Base-by-base conservation (phyloP, 2,113 vertebrate genomes). In the Phoxinus phoxinus region DNA sequence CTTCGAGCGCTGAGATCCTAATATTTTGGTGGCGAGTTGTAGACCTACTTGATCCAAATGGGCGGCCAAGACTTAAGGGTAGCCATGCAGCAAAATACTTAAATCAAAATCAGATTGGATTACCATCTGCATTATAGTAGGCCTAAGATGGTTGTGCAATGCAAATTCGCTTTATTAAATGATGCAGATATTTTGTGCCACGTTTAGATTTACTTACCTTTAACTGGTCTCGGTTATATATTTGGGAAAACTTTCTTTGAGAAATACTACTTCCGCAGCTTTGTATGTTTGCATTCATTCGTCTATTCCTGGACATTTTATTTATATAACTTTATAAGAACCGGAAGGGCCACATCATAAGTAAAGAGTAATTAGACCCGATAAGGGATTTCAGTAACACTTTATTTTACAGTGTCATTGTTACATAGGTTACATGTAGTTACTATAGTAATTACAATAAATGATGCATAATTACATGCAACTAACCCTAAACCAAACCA, bases 321-420 rank as follows among this genome's bases (percentile, higher is more conserved):
- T 35, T 30, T 69, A 71, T 71, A 10, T 76, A 30, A 21, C 19
- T 56, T 56, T 56, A 15, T 75, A 56, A 53, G 25, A 85, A 77
- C 37, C 25, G 61, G 41, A 87, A 81, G 84, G 86, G 81, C 84
- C 72, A 85, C 72, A 85, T 85, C 81, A 78, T 85, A 78, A 82
- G 59, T 89, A 88, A 89, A 83, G 85, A 90, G 80, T 87, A 85
- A 78, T 91, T 95, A 93, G 94, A 93, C 95, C 94, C 95, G 94
- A 95, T 95, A 93, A 96, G 96, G 94, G 94, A 93, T 93, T 94
- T 96, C 94, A 1, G 37, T 41, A 41, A 41, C 19, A 56, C 53
- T 21, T 53, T 51, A 56, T 56, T 56, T 56, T 21, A 56, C 4
- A 19, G 19, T 21, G 19, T 21, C 53, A 6, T 3, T 19, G 17